Evolutionary conservation across 30 jellyfish, hydroid and myxozoan genomes (phyloP), one percentile per base, ranked within the genome.

Genomic region (Catostylus mosaicus): DNA sequence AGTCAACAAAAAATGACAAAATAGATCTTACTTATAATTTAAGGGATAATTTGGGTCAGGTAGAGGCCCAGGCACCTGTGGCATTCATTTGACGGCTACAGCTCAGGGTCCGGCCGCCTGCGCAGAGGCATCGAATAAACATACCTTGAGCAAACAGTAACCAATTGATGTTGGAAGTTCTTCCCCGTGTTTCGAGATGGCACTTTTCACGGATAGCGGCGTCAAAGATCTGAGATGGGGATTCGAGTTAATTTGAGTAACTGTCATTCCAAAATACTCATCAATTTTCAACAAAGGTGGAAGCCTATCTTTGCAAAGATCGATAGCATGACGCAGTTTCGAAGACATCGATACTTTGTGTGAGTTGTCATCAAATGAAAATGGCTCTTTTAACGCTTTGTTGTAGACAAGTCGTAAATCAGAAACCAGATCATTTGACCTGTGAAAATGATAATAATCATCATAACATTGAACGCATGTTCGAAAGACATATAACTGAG

Each of bases 161-260:
- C 91, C 56, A 57, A 81, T 11, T 0, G 91, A 66, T 0, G 91
- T 23, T 22, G 91, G 56, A 51, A 81, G 84, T 59, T 67, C 84
- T 34, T 81, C 84, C 7, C 51, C 72, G 74, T 67, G 78, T 23
- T 36, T 30, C 4, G 54, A 36, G 1, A 22, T 71, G 57, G 67
- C 31, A 51, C 91, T 81, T 37, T 54, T 81, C 69, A 61, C 84
- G 8, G 91, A 81, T 18, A 67, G 37, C 3, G 91, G 85, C 2
- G 91, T 64, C 67, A 81, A 63, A 26, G 91, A 67, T 30, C 91
- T 50, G 26, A 81, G 91, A 24, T 66, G 84, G 20, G 91, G 91
- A 37, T 81, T 50, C 40, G 24, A 50, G 43, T 75, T 47, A 9
- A 81, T 67, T 48, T 81, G 84, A 54, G 78, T 50, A 68, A 30